phyloP scores from a whole-genome alignment of 2,113 vertebrate genomes.

The Tursiops truncatus region DNA sequence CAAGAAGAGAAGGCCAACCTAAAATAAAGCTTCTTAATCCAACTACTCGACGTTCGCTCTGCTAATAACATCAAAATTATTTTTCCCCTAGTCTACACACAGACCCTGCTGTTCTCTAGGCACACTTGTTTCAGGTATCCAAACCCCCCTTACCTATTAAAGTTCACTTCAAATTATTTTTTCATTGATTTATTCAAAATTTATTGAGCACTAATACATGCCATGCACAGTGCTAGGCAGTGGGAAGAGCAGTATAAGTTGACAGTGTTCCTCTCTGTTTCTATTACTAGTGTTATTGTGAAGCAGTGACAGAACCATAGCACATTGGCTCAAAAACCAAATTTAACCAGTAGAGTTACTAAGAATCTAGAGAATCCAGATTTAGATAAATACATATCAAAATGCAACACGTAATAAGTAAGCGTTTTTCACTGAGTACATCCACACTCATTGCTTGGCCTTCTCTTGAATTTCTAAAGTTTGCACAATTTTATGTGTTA shows the following conservation, averaged over 20 bases:
- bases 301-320: not conserved
- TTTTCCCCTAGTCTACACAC: not conserved
- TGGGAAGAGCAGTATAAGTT: not conserved
- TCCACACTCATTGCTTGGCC: not conserved
- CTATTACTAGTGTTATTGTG: not conserved
- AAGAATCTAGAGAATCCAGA: not conserved
- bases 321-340: not conserved
- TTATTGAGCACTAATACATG: not conserved
- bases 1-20: not conserved
- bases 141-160: not conserved
- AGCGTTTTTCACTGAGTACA: not conserved
- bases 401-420: not conserved
- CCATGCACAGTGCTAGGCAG: not conserved
- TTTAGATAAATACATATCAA: not conserved
- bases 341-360: not conserved
- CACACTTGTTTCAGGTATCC: not conserved
- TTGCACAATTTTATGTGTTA: not conserved
- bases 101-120: not conserved
- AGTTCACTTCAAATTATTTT: not conserved
- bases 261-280: not conserved
- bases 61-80: not conserved
- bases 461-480: not conserved
- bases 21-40: not conserved
- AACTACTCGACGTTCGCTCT: not conserved
- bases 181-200: not conserved